Percentiles rank a stretch among this genome's conserved stretches.
phyloP scores from a whole-genome alignment of 1,140 invertebrate genomes.

The Plutomurus gul region DNA sequence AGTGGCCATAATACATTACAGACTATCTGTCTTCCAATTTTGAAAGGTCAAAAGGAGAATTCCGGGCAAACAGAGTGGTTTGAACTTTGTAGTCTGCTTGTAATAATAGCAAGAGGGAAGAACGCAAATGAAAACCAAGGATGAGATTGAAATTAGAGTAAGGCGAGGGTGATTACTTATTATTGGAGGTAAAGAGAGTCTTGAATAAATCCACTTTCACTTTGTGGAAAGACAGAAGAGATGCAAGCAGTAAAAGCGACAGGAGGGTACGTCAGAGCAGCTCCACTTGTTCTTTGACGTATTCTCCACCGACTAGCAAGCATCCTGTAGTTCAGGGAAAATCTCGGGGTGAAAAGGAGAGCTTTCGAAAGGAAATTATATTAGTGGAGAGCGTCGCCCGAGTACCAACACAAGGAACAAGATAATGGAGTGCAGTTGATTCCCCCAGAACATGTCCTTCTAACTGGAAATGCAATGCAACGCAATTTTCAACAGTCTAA shows the following conservation, averaged over 20 bases:
- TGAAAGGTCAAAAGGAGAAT: too few relatives aligned
- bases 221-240: too few relatives aligned
- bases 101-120: neutral
- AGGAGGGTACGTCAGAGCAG: too few relatives aligned
- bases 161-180: neutral
- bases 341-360: neutral
- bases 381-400: neutral
- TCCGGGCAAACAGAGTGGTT: too few relatives aligned
- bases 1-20: too few relatives aligned
- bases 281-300: too few relatives aligned
- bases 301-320: too few relatives aligned
- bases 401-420: neutral
- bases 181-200: neutral
- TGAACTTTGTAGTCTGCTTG: too few relatives aligned
- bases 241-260: too few relatives aligned
- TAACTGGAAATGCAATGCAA: neutral
- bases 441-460: neutral
- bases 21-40: too few relatives aligned
- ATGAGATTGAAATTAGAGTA: constrained; percentile 8
- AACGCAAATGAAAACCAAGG: neutral
- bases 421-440: neutral
- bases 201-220: constrained; percentile 5
- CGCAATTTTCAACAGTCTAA: neutral
- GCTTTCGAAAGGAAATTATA: neutral
- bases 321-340: neutral